Evolutionary conservation across 2,113 vertebrate genomes (phyloP).

Genomic region (Ictalurus punctatus): DNA sequence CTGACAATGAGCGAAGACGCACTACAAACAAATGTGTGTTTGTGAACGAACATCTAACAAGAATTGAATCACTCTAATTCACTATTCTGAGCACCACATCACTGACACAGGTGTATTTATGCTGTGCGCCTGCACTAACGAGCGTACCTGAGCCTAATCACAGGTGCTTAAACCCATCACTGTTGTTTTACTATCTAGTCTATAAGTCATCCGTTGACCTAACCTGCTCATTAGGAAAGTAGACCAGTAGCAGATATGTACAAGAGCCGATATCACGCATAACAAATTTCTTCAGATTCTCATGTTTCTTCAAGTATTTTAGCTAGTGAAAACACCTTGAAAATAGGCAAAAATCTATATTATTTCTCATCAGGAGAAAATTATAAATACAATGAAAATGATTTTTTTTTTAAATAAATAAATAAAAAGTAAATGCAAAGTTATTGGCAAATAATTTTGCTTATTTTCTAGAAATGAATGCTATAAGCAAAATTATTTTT

Average conservation of each 20-base stretch:
- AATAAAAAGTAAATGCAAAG: too few species aligned
- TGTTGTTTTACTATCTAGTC: conserved; percentile 32
- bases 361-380: background rate
- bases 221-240: background rate
- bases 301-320: background rate
- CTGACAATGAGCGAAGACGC: background rate
- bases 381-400: background rate
- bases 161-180: conserved; percentile 34
- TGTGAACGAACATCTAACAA: background rate
- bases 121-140: background rate
- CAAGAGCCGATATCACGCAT: background rate
- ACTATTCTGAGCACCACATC: background rate
- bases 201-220: conserved; percentile 1
- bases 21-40: background rate
- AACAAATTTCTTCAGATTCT: conserved; percentile 10
- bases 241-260: background rate
- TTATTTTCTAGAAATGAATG: background rate
- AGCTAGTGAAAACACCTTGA: background rate
- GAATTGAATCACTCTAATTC: background rate
- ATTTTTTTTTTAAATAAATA: too few species aligned
- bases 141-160: background rate
- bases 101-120: conserved; percentile 7
- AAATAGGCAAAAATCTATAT: background rate
- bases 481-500: background rate
- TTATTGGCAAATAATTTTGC: background rate